phyloP scores from a whole-genome alignment of 2,113 vertebrate species.

The Garra rufa region DNA sequence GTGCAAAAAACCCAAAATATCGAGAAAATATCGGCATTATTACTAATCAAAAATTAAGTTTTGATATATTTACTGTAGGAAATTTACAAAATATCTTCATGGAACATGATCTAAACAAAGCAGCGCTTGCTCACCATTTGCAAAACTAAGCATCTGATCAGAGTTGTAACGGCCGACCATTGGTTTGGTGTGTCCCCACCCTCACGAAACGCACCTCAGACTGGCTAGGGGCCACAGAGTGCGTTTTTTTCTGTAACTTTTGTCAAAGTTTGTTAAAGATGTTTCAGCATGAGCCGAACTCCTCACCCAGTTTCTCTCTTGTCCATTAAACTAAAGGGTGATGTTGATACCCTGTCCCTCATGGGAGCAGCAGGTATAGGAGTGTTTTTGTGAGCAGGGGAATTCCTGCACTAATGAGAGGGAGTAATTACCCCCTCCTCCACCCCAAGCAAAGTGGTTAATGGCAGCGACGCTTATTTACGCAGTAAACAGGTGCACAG shows the following conservation, averaged over 20 bases:
- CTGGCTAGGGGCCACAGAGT: background rate
- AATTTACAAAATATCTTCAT: too few relatives aligned
- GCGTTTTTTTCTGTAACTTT: background rate
- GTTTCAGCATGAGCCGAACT: background rate
- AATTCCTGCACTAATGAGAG: slow-evolving; percentile 54
- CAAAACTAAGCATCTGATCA: too few relatives aligned
- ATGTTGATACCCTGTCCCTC: background rate
- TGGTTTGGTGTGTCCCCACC: too few relatives aligned
- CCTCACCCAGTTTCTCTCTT: background rate
- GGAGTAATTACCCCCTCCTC: slow-evolving; percentile 44
- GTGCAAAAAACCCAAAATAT: too few relatives aligned
- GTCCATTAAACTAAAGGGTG: slow-evolving; percentile 1
- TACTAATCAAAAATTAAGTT: too few relatives aligned
- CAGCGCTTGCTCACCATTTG: too few relatives aligned
- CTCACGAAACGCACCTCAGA: background rate
- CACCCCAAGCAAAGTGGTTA: slow-evolving; percentile 23
- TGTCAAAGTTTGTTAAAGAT: slow-evolving; percentile 1
- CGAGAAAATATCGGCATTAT: too few relatives aligned
- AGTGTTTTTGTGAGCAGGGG: slow-evolving; percentile 44
- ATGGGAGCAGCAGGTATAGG: slow-evolving; percentile 24
- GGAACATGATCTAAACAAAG: too few relatives aligned
- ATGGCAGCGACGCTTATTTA: slow-evolving; percentile 54
- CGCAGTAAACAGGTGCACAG: slow-evolving; percentile 57
- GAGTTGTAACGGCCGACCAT: too few relatives aligned
- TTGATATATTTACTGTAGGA: too few relatives aligned